A percentile compares a stretch with the other conserved stretches of the same genome.
Evolutionary conservation across 2,888 invertebrate genomes (phyloP).

Genomic region (Nomada flava): DNA sequence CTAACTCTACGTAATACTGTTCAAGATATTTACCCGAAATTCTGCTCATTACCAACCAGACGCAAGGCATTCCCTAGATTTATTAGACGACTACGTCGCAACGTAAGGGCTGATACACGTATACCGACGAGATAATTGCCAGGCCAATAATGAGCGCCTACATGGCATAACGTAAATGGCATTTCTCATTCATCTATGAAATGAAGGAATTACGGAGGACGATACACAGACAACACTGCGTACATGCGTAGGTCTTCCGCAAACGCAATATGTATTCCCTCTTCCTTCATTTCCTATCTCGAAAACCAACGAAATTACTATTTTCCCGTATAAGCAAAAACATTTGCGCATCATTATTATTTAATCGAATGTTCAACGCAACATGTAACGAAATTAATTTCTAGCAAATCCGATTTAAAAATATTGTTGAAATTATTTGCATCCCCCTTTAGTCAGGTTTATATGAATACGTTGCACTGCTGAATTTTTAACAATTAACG

Average conservation of each 20-base stretch:
- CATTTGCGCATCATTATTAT: not conserved
- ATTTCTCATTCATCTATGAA: slow-evolving; percentile 51
- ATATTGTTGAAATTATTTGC: too few species aligned
- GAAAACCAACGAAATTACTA: slow-evolving; percentile 12
- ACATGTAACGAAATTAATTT: too few species aligned
- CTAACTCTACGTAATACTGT: not conserved
- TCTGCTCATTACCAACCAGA: not conserved
- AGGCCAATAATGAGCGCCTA: slow-evolving; percentile 43
- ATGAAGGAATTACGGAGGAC: slow-evolving; percentile 46
- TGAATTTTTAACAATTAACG: too few species aligned
- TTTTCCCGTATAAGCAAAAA: not conserved
- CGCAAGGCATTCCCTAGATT: slow-evolving; percentile 12
- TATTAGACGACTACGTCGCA: slow-evolving; percentile 10
- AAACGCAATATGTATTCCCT: slow-evolving; percentile 17
- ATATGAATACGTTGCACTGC: too few species aligned
- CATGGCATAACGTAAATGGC: slow-evolving; percentile 35
- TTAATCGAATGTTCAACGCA: too few species aligned
- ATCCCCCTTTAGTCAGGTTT: too few species aligned
- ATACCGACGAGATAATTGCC: slow-evolving; percentile 37
- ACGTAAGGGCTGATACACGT: not conserved
- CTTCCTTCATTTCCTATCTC: not conserved
- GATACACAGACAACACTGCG: not conserved
- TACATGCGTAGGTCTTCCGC: not conserved
- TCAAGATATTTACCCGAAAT: not conserved
- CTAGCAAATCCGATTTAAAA: too few species aligned